Percentiles rank a stretch among this genome's conserved stretches.
Evolutionary conservation across 1,140 invertebrate species (phyloP).

Genomic region (Caenorhabditis tropicalis): DNA sequence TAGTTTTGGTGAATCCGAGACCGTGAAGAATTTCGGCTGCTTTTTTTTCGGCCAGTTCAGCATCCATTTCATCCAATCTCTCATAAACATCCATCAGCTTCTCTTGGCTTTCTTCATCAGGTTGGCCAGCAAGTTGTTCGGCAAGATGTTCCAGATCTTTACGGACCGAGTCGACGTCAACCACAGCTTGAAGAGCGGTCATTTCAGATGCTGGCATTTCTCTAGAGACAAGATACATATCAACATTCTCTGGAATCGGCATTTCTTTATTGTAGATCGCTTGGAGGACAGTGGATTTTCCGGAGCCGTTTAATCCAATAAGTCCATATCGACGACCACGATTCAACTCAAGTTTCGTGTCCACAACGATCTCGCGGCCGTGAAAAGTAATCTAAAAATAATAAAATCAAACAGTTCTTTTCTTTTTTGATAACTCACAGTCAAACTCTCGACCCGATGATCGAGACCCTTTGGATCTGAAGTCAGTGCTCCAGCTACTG

Average conservation of each 20-base stretch:
- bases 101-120: conserved; percentile 91
- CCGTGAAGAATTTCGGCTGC: conserved; percentile 93
- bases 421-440: conserved; percentile 71
- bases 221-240: conserved; percentile 94
- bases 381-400: conserved; percentile 87
- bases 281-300: conserved; percentile 89
- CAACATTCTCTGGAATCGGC: conserved; percentile 93
- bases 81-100: conserved; percentile 97
- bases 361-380: conserved; percentile 90
- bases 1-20: conserved; percentile 91
- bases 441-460: conserved; percentile 94
- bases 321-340: conserved; percentile 94
- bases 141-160: conserved; percentile 88
- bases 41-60: conserved; percentile 90
- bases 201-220: conserved; percentile 94
- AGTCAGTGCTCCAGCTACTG: conserved; percentile 90
- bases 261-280: conserved; percentile 91
- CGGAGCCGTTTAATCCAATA: conserved; percentile 89
- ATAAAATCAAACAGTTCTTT: background rate
- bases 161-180: conserved; percentile 96
- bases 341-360: conserved; percentile 94
- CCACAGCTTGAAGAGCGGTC: conserved; percentile 89
- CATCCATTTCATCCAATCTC: conserved; percentile 91
- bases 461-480: conserved; percentile 93
- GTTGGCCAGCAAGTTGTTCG: conserved; percentile 84